phyloP scores from a whole-genome alignment of 1,140 invertebrate species.

The Lepidurus apus region DNA sequence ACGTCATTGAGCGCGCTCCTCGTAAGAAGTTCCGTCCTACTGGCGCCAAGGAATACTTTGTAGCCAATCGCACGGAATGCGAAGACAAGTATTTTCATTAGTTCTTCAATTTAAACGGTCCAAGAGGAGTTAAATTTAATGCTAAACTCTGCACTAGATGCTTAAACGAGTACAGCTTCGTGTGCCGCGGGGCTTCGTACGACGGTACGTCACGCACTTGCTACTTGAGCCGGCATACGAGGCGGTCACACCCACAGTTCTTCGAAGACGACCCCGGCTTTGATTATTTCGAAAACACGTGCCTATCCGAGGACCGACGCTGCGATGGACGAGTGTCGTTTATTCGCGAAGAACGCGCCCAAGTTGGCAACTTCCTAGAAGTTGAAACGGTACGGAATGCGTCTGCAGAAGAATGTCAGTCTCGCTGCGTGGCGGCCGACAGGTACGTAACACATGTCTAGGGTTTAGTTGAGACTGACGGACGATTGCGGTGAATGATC shows the following conservation, averaged over 20 bases:
- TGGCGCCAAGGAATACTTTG: slow-evolving; percentile 51
- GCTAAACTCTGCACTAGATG: slow-evolving; percentile 51
- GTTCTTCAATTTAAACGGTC: neutral
- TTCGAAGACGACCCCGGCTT: slow-evolving; percentile 75
- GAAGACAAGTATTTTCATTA: slow-evolving; percentile 67
- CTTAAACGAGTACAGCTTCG: slow-evolving; percentile 77
- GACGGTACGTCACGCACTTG: slow-evolving; percentile 69
- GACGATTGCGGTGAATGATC: neutral
- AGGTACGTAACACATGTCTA: slow-evolving; percentile 48
- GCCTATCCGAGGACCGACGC: slow-evolving; percentile 73
- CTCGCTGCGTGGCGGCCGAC: slow-evolving; percentile 67
- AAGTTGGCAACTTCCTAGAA: slow-evolving; percentile 78
- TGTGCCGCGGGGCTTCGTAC: slow-evolving; percentile 78
- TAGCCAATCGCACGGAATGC: slow-evolving; percentile 74
- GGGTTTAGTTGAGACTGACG: neutral
- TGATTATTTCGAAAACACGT: slow-evolving; percentile 87
- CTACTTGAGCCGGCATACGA: slow-evolving; percentile 69
- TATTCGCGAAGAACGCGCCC: slow-evolving; percentile 80
- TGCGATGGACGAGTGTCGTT: slow-evolving; percentile 79
- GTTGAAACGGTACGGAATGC: slow-evolving; percentile 77
- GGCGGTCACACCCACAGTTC: slow-evolving; percentile 74
- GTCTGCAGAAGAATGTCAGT: slow-evolving; percentile 75
- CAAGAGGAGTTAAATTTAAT: neutral
- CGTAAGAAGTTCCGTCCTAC: slow-evolving; percentile 46
- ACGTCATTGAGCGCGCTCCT: slow-evolving; percentile 79